Base-by-base conservation (phyloP, 1,140 invertebrate species). In the Hylaeus volcanicus region DNA sequence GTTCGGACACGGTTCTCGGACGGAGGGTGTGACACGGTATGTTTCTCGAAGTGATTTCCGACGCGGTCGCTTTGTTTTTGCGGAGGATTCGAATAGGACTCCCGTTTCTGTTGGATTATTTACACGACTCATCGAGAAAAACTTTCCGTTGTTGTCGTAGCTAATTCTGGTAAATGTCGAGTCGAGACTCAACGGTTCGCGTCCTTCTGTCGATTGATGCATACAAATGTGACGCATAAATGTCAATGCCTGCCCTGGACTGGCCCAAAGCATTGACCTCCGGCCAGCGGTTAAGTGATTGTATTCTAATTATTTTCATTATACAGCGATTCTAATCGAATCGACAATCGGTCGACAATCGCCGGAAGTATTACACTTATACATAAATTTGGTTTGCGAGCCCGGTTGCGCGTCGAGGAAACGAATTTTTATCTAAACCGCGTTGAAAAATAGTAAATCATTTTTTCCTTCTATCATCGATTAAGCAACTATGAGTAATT, bases 271-370 rank as follows among this genome's bases (percentile, higher is more conserved):
- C 87, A 90, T 90, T 91, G 91, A 91, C 88, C 92, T 89, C 86
- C 63, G 86, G 80, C 75, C 70, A 48, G 72, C 61, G 78, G 79
- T 89, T 90, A 89, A 88, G 66, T 91, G 89, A 93, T 92, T 92
- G 91, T 92, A 92, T 92, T 92, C 84, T 88, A 91, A 92, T 92
- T 92, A 90, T 89, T 86, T 89, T 91, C 87, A 90, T 91, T 90
- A 86, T 84, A 65, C 60, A 61, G 43, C 53, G 76, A 89, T 89
- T 91, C 86, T 87, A 92, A 90, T 90, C 88, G 88, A 88, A 89
- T 90, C 89, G 88, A 88, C 89, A 91, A 90, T 90, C 88, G 75
- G 66, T 88, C 83, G 70, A 92, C 90, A 92, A 92, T 93, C 86
- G 88, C 82, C 91, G 92, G 92, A 92, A 91, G 89, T 89, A 88